Conservation (phyloP, 2,888 invertebrate species). For the Tuberolachnus salignus region DNA sequence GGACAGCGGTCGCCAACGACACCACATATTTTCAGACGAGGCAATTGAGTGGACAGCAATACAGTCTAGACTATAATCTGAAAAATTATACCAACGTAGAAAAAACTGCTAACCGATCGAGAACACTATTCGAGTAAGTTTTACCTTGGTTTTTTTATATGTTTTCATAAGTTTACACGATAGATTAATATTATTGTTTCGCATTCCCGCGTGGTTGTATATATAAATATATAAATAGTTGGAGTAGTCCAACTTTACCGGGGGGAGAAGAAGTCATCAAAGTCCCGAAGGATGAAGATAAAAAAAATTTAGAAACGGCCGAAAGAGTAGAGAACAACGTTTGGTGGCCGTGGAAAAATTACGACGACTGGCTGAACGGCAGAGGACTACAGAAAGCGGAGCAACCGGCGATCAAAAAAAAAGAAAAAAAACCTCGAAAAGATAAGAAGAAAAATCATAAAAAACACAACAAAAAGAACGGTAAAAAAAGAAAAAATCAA, state of each 20-base stretch:
- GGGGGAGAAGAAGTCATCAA: neutral
- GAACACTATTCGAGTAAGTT: conserved; percentile 49
- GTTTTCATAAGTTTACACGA: neutral
- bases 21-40: conserved; percentile 54
- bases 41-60: conserved; percentile 55
- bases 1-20: conserved; percentile 12
- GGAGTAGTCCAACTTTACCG: conserved; percentile 5
- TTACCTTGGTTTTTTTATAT: neutral
- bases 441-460: conserved; percentile 6
- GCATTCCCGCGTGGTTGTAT: too few species aligned
- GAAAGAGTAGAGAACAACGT: conserved; percentile 54
- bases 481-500: conserved; percentile 42
- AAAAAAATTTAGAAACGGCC: neutral
- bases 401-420: neutral
- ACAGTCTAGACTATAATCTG: conserved; percentile 54
- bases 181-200: neutral
- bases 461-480: conserved; percentile 41
- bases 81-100: conserved; percentile 3
- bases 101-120: conserved; percentile 2
- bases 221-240: conserved; percentile 6
- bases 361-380: conserved; percentile 58
- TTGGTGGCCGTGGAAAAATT: conserved; percentile 59
- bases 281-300: conserved; percentile 5
- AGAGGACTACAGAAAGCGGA: conserved; percentile 31
- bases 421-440: conserved; percentile 8